phyloP scores from a whole-genome alignment of 2,797 vertebrate genomes.

The Valencia hispanica region DNA sequence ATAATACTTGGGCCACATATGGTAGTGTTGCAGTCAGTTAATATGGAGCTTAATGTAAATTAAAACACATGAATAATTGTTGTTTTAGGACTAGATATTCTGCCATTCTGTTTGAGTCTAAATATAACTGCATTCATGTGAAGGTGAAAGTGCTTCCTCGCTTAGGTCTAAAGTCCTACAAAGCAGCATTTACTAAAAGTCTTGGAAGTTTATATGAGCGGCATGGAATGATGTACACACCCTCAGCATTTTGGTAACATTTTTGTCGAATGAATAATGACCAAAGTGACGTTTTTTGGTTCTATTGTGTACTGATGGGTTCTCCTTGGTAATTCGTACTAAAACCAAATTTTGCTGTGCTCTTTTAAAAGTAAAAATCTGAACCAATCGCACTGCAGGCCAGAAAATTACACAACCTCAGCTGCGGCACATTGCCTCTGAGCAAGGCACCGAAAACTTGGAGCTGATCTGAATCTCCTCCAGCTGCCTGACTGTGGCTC shows the following conservation, averaged over 20 bases:
- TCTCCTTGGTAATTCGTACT: not conserved
- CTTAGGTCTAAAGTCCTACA: not conserved
- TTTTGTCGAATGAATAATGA: not conserved
- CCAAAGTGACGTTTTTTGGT: not conserved
- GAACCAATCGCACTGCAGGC: not conserved
- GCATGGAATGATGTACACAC: not conserved
- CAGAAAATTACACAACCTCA: not conserved
- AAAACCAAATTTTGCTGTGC: not conserved
- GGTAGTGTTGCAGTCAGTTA: too few species aligned
- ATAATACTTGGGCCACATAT: not conserved
- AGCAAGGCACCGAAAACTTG: constrained; percentile 60
- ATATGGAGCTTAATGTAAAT: not conserved
- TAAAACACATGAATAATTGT: not conserved
- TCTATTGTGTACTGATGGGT: not conserved
- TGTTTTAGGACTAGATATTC: not conserved
- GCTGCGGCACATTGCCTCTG: constrained; percentile 23
- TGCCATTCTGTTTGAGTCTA: not conserved
- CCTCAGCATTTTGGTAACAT: not conserved
- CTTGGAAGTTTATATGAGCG: too few species aligned
- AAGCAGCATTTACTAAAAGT: not conserved
- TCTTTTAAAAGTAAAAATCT: not conserved
- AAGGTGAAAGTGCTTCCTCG: not conserved
- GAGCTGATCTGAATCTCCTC: constrained; percentile 10
- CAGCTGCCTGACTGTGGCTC: constrained; percentile 41
- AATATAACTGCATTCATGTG: too few species aligned